phyloP scores from a whole-genome alignment of 2,888 invertebrate genomes.

The Itoplectis maculator region DNA sequence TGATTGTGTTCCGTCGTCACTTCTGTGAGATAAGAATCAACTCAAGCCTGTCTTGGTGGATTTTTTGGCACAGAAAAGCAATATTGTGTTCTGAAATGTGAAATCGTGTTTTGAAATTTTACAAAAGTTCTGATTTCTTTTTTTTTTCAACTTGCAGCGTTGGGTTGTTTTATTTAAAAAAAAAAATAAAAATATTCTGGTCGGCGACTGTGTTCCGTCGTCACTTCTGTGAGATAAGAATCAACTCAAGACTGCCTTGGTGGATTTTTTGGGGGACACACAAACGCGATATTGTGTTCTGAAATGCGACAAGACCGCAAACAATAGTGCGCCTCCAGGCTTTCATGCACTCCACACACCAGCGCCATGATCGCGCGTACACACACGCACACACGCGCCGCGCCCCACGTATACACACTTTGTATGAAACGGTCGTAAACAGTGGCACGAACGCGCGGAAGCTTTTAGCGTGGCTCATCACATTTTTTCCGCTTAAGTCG shows the following conservation, averaged over 20 bases:
- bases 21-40: too few species aligned
- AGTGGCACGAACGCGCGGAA: slow-evolving; percentile 68
- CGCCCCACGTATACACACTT: slow-evolving; percentile 52
- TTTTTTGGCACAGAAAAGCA: too few species aligned
- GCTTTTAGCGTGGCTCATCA: slow-evolving; percentile 73
- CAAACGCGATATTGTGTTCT: neutral
- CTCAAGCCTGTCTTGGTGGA: too few species aligned
- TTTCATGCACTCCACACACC: neutral
- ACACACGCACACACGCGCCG: too few species aligned
- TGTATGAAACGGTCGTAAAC: slow-evolving; percentile 67
- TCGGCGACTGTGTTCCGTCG: neutral
- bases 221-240: neutral
- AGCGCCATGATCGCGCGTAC: neutral
- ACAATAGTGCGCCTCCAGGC: neutral
- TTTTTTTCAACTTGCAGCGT: too few species aligned
- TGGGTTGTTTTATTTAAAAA: too few species aligned
- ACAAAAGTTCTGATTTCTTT: too few species aligned
- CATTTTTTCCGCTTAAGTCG: slow-evolving; percentile 69
- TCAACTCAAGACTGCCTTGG: neutral
- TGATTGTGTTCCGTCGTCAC: too few species aligned
- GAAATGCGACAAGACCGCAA: neutral
- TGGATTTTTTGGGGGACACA: neutral
- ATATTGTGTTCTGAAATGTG: too few species aligned
- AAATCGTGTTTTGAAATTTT: too few species aligned
- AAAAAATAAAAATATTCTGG: neutral